Evolutionary conservation across 2,888 invertebrate species (phyloP).

Genomic region (Hermaeophaga mercurialis): DNA sequence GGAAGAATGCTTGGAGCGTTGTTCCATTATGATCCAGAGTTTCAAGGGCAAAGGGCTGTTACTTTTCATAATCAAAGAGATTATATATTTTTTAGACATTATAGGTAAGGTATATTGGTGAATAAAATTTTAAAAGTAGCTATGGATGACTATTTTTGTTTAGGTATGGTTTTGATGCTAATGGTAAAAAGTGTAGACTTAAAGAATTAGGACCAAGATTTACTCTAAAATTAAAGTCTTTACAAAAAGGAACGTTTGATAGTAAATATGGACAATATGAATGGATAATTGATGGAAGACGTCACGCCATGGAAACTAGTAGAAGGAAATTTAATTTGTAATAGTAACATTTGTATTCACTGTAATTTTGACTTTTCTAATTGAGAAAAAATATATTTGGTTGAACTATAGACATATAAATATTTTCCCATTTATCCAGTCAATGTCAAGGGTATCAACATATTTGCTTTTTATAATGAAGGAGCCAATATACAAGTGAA

Average conservation of each 20-base stretch:
- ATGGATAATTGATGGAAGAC: constrained; percentile 89
- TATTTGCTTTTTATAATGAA: no score
- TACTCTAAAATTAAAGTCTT: constrained; percentile 86
- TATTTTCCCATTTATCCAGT: no score
- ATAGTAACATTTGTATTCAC: no score
- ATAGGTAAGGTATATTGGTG: no score
- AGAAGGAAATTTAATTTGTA: constrained; percentile 74
- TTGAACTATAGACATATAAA: no score
- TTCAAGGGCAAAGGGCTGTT: constrained; percentile 88
- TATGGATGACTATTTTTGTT: constrained; percentile 26
- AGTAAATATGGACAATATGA: constrained; percentile 96
- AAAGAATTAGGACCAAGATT: constrained; percentile 97
- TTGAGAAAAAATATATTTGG: no score
- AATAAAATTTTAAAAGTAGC: no score
- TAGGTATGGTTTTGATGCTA: constrained; percentile 87
- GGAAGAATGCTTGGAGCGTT: constrained; percentile 92
- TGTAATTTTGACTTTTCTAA: no score
- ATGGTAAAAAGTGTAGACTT: constrained; percentile 74
- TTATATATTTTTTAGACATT: constrained; percentile 98
- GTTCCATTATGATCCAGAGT: constrained; percentile 96
- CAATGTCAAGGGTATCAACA: no score
- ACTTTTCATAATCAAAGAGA: constrained; percentile 99
- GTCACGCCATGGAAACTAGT: constrained; percentile 93
- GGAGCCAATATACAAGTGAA: no score
- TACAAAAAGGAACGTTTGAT: constrained; percentile 97